A percentile compares a stretch with the other conserved stretches of the same genome.
These are phyloP conservation scores for Harmothoe impar DNA, from an alignment of 2,888 invertebrate genomes.

Conservation along the genomic window DNA sequence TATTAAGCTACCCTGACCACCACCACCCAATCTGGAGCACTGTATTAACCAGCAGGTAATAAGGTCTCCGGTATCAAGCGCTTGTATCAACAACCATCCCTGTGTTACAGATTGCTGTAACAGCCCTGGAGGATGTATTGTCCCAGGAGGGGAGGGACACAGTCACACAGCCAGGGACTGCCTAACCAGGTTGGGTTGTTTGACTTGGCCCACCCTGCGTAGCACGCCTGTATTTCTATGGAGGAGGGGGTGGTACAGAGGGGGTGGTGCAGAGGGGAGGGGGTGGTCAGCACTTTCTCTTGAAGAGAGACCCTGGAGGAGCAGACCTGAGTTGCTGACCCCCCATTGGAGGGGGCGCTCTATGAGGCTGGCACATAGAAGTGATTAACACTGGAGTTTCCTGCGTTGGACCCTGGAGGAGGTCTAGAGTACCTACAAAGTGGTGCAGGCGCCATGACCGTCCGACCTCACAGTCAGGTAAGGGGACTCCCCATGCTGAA, in stretches of 20 bases:
- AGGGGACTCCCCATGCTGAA: no score
- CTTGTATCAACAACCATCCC: background rate
- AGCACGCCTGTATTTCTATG: background rate
- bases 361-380: no score
- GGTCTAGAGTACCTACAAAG: no score
- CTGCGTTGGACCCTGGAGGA: no score
- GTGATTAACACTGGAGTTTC: no score
- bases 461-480: no score
- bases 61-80: background rate
- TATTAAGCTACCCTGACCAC: background rate
- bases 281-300: no score
- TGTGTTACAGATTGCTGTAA: background rate
- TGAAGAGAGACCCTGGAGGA: no score
- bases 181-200: background rate
- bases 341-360: no score
- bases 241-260: background rate
- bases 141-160: background rate
- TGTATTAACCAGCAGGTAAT: background rate
- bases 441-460: no score
- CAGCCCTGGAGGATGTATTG: background rate
- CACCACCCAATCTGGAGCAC: slow-evolving; percentile 4
- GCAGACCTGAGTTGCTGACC: no score
- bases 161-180: background rate
- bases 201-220: background rate
- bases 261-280: background rate